Conservation (phyloP, 2,113 vertebrate genomes). For the Perca schrenkii region DNA sequence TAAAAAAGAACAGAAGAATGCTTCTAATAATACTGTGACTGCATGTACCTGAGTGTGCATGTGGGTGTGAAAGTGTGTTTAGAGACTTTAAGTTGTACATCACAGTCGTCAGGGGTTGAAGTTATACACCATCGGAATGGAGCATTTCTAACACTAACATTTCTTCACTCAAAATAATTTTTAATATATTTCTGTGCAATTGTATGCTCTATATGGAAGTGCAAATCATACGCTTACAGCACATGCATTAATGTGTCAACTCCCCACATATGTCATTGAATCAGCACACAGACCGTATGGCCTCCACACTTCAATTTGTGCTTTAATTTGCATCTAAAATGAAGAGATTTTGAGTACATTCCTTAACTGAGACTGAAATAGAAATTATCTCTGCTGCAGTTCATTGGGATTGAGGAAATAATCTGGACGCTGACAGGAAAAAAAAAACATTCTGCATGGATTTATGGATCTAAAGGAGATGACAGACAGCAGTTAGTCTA, state of each 20-base stretch:
- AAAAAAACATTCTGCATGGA: neutral
- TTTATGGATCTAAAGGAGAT: slow-evolving; percentile 19
- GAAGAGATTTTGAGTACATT: neutral
- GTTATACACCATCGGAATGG: neutral
- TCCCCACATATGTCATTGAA: neutral
- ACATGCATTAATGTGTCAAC: neutral
- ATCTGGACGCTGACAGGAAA: neutral
- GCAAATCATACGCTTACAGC: neutral
- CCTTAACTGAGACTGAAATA: neutral
- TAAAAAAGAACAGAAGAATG: slow-evolving; percentile 1
- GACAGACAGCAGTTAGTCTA: neutral
- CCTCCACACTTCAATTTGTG: neutral
- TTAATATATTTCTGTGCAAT: neutral
- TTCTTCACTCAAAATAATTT: neutral
- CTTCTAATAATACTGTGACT: slow-evolving; percentile 9
- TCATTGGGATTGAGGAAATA: neutral
- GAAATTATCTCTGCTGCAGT: neutral
- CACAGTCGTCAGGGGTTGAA: neutral
- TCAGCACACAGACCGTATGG: neutral
- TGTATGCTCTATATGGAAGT: neutral
- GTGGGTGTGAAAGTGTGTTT: neutral
- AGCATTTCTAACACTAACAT: neutral
- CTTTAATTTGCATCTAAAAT: neutral
- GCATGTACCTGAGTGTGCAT: neutral
- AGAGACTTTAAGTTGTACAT: neutral